A percentile compares a stretch with the other conserved stretches of the same genome.
Evolutionary conservation across 2,888 invertebrate species (phyloP).

Genomic region (Acleris literana): DNA sequence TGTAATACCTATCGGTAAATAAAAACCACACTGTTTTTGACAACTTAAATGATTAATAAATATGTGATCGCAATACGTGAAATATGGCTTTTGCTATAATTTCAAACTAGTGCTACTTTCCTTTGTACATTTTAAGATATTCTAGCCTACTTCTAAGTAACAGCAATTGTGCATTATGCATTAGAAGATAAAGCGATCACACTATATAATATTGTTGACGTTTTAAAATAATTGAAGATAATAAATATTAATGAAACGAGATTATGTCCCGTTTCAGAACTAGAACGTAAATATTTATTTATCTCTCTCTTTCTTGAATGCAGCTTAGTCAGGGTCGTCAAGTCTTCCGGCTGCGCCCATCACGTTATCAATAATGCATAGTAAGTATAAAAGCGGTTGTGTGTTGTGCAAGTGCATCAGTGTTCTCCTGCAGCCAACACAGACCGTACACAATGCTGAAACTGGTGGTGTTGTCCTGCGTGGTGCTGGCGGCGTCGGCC

Average conservation of each 20-base stretch:
- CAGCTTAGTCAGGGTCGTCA: slow-evolving; percentile 65
- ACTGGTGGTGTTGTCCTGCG: slow-evolving; percentile 85
- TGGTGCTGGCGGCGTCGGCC: slow-evolving; percentile 83
- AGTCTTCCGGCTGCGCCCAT: slow-evolving; percentile 62
- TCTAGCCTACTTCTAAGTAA: too few relatives aligned
- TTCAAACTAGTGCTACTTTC: too few relatives aligned
- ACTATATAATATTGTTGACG: too few relatives aligned
- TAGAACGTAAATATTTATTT: slow-evolving; percentile 44
- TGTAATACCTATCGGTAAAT: too few relatives aligned
- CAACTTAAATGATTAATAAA: too few relatives aligned
- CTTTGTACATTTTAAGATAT: too few relatives aligned
- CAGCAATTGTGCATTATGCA: too few relatives aligned
- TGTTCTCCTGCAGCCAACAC: slow-evolving; percentile 67
- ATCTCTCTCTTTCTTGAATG: slow-evolving; percentile 52
- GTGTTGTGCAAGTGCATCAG: slow-evolving; percentile 59
- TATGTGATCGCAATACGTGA: too few relatives aligned
- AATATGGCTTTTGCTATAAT: too few relatives aligned
- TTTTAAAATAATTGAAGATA: too few relatives aligned
- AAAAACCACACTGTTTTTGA: too few relatives aligned
- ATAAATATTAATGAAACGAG: slow-evolving; percentile 19
- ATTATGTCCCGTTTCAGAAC: slow-evolving; percentile 22
- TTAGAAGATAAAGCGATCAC: too few relatives aligned
- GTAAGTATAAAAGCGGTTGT: slow-evolving; percentile 60
- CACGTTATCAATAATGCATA: slow-evolving; percentile 45
- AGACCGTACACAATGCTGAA: slow-evolving; percentile 79